Percentiles rank a stretch among this genome's conserved stretches.
Evolutionary conservation across 2,113 vertebrate genomes (phyloP).

Genomic region (Cryptomyrus ogoouensis): DNA sequence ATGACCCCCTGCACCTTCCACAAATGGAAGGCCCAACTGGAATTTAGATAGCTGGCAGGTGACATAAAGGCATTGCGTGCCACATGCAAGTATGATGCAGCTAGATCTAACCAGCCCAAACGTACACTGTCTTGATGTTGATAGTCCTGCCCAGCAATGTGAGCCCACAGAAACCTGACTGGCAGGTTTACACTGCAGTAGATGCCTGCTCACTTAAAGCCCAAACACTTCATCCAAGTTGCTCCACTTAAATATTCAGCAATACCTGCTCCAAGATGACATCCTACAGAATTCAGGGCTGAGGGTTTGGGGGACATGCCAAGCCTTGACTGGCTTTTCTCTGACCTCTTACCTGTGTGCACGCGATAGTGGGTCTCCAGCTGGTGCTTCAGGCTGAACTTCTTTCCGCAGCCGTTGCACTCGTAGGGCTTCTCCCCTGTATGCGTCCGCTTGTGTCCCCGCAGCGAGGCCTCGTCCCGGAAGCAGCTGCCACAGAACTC

Average conservation of each 20-base stretch:
- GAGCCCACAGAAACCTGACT: not conserved
- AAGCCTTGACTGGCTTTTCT: not conserved
- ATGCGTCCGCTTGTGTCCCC: slow-evolving; percentile 96
- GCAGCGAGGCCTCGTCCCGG: slow-evolving; percentile 94
- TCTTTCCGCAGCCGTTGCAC: slow-evolving; percentile 96
- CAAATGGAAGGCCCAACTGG: not conserved
- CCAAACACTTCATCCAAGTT: not conserved
- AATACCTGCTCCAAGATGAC: not conserved
- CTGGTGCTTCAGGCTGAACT: slow-evolving; percentile 99
- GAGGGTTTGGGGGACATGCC: not conserved
- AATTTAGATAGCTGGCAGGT: not conserved
- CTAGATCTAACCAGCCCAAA: not conserved
- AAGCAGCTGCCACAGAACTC: slow-evolving; percentile 99
- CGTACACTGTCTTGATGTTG: not conserved
- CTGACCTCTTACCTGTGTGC: slow-evolving; percentile 76
- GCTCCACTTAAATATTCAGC: not conserved
- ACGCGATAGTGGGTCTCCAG: slow-evolving; percentile 98
- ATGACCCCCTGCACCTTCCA: not conserved
- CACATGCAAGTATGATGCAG: not conserved
- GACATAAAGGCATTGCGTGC: not conserved
- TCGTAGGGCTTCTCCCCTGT: slow-evolving; percentile 89
- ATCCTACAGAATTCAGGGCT: not conserved
- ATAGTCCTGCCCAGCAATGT: not conserved
- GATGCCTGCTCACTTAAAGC: not conserved
- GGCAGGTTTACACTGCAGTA: not conserved